Evolutionary conservation across 1,140 invertebrate species (phyloP).

Genomic region (Macrocentrus cingulum): DNA sequence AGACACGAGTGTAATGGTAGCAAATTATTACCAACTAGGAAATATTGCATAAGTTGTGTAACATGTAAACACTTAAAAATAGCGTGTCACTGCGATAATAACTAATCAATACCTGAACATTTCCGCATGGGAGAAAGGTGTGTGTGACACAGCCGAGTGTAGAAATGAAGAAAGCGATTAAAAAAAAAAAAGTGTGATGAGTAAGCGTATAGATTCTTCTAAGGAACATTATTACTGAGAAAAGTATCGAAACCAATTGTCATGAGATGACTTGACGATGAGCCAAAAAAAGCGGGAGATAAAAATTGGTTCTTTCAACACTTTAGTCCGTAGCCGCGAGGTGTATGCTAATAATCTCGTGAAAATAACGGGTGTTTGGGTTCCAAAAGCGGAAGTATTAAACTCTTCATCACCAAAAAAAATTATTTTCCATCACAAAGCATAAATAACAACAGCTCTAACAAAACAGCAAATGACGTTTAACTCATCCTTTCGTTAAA

Average conservation of each 20-base stretch:
- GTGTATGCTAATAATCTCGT: background rate
- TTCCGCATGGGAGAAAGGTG: background rate
- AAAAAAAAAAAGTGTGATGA: background rate
- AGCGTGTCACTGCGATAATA: background rate
- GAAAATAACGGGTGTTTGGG: too few relatives aligned
- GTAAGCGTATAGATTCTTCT: background rate
- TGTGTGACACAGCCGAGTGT: too few relatives aligned
- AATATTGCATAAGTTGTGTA: slow-evolving; percentile 5
- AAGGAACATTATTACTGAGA: background rate
- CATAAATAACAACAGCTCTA: too few relatives aligned
- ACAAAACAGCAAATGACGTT: background rate
- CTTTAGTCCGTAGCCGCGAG: background rate
- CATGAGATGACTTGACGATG: background rate
- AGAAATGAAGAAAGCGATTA: background rate
- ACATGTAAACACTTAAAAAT: background rate
- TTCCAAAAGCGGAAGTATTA: too few relatives aligned
- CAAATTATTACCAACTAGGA: background rate
- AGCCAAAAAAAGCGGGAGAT: background rate
- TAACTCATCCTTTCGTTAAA: background rate
- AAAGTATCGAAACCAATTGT: background rate
- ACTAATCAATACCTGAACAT: background rate
- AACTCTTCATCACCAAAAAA: too few relatives aligned
- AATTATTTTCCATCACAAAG: too few relatives aligned
- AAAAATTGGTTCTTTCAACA: background rate
- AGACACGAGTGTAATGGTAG: too few relatives aligned